Conservation (phyloP, 64 coral and sea anemone genomes). For the Trachythela sp. region DNA sequence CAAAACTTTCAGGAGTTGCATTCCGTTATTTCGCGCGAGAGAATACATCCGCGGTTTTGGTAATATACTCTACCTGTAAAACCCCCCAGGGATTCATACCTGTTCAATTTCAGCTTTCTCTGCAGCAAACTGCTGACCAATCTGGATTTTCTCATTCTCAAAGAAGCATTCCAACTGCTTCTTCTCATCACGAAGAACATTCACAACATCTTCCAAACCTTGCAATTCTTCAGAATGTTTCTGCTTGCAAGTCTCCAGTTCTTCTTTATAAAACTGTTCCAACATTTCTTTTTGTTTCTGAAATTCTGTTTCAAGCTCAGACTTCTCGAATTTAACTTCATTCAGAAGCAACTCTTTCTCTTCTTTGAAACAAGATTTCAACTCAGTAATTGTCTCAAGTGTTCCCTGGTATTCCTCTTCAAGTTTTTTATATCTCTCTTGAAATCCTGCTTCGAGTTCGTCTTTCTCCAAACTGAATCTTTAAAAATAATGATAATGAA, state of each 20-base stretch:
- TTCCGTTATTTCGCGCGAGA: too few relatives aligned
- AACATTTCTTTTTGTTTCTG: constrained; percentile 74
- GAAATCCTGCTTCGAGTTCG: constrained; percentile 66
- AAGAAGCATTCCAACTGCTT: constrained; percentile 62
- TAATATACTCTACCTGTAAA: too few relatives aligned
- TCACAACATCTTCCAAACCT: constrained; percentile 49
- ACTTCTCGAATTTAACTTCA: constrained; percentile 79
- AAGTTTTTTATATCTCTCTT: constrained; percentile 70
- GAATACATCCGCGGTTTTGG: too few relatives aligned
- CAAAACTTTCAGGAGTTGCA: too few relatives aligned
- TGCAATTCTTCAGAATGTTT: constrained; percentile 62
- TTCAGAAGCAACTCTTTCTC: constrained; percentile 79
- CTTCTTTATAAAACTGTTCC: constrained; percentile 59
- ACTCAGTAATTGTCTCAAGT: constrained; percentile 31
- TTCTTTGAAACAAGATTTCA: constrained; percentile 67
- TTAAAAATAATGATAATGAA: too few relatives aligned
- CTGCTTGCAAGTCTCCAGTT: constrained; percentile 60
- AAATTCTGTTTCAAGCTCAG: constrained; percentile 75
- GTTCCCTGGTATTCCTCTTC: constrained; percentile 53
- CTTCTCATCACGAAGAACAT: constrained; percentile 66
- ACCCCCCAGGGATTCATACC: too few relatives aligned
- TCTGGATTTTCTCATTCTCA: constrained; percentile 82
- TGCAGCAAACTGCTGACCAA: constrained; percentile 77
- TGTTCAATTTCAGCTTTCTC: constrained; percentile 66
- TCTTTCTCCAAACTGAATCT: constrained; percentile 65